Evolutionary conservation across 2,113 vertebrate genomes (phyloP).

Genomic region (Melozone crissalis): DNA sequence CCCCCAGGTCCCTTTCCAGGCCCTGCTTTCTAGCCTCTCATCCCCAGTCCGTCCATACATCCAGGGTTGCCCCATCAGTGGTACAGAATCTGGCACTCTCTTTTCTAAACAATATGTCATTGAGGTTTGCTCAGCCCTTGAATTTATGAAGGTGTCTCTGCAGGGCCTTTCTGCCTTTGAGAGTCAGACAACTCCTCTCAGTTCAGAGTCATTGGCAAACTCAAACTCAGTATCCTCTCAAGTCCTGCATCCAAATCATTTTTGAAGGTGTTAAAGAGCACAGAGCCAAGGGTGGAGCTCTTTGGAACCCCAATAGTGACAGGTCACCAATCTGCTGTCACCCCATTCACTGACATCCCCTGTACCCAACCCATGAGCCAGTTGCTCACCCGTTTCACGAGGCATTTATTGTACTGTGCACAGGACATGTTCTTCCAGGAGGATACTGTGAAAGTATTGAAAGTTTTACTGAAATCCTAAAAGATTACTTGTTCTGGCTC

Average conservation of each 20-base stretch:
- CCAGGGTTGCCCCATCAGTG: background rate
- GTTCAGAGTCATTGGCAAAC: background rate
- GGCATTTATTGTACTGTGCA: background rate
- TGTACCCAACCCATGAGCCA: fast-evolving
- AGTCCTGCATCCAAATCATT: background rate
- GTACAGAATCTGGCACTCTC: background rate
- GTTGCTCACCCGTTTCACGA: fast-evolving
- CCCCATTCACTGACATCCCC: background rate
- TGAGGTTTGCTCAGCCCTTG: background rate
- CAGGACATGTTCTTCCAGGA: background rate
- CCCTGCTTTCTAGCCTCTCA: background rate
- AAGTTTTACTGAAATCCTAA: background rate
- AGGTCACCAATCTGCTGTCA: background rate
- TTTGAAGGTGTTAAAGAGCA: background rate
- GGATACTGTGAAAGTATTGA: background rate
- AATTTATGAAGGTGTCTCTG: background rate
- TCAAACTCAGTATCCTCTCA: background rate
- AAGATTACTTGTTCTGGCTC: background rate
- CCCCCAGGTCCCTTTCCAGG: background rate
- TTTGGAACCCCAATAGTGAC: background rate
- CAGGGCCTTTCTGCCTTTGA: background rate
- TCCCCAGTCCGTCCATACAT: background rate
- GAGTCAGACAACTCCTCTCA: background rate
- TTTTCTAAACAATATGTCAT: background rate
- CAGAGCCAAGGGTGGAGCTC: too few relatives aligned